Conservation (phyloP, 2,888 invertebrate species). For the Cantharis rustica region DNA sequence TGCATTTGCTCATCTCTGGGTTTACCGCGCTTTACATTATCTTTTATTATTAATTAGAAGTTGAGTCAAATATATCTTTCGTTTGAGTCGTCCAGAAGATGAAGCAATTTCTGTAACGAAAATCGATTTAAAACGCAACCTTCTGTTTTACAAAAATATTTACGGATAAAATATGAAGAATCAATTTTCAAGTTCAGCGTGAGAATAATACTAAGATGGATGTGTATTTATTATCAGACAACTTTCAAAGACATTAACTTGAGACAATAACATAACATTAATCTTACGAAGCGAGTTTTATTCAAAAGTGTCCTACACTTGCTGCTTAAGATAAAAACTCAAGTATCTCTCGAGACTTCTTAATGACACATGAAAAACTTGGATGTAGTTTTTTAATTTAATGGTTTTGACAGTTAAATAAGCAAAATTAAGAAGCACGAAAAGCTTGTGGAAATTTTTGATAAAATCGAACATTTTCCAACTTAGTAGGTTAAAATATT, state of each 20-base stretch:
- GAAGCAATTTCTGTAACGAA: background rate
- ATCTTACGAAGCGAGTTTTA: background rate
- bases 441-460: background rate
- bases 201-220: background rate
- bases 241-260: background rate
- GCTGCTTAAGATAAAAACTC: background rate
- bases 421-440: background rate
- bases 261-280: background rate
- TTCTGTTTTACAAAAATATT: too few relatives aligned
- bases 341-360: background rate
- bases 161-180: background rate
- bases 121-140: background rate
- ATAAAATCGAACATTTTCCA: background rate
- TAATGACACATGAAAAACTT: background rate
- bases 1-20: background rate
- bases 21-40: background rate
- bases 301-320: background rate
- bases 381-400: background rate
- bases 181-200: background rate
- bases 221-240: background rate
- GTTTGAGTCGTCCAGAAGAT: background rate
- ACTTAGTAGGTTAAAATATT: background rate
- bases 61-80: background rate
- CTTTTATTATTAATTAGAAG: background rate
- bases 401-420: background rate